Base-by-base conservation (phyloP, 1,140 invertebrate species). In the Drosophila rufa region DNA sequence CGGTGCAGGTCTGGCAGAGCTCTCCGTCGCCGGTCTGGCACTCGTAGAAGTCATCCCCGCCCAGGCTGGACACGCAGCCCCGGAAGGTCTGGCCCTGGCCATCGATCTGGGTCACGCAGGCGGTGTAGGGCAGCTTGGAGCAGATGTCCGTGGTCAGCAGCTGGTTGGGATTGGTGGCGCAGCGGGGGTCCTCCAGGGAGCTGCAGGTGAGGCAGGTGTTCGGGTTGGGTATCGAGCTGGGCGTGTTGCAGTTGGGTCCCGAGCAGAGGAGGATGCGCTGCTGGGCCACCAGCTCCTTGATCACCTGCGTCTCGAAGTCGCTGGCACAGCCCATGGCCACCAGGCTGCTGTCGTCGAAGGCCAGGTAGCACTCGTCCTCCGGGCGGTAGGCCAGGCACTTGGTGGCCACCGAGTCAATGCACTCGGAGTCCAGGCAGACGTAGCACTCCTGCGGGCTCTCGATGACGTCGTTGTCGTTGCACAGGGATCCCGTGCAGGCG, bases 91-190 rank as follows among this genome's bases (percentile, higher is more conserved):
- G 62, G 6, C 91, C 91, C 25, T 53, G 47, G 1, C 15, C 22
- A 43, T 91, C 70, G 5, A 91, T 75, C 8, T 80, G 80, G 2
- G 82, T 87, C 3, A 82, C 78, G 43, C 91, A 92, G 45, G 87
- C 33, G 0, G 91, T 87, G 53, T 92, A 92, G 8, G 91, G 91
- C 22, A 76, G 8, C 22, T 53, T 5, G 3, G 80, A 43, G 59
- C 91, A 92, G 2, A 78, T 61, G 19, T 56, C 47, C 0, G 60
- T 79, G 17, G 67, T 47, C 1, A 45, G 8, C 25, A 92, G 50
- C 46, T 84, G 70, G 33, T 92, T 92, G 19, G 91, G 91, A 62
- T 89, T 81, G 15, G 80, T 91, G 17, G 91, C 91, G 36, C 91
- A 92, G 0, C 77, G 76, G 0, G 82, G 11, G 17, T 92, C 91